Evolutionary conservation across 2,888 invertebrate genomes (phyloP), one percentile per base, ranked within the genome.

Genomic region (Orchesellides sinensis): DNA sequence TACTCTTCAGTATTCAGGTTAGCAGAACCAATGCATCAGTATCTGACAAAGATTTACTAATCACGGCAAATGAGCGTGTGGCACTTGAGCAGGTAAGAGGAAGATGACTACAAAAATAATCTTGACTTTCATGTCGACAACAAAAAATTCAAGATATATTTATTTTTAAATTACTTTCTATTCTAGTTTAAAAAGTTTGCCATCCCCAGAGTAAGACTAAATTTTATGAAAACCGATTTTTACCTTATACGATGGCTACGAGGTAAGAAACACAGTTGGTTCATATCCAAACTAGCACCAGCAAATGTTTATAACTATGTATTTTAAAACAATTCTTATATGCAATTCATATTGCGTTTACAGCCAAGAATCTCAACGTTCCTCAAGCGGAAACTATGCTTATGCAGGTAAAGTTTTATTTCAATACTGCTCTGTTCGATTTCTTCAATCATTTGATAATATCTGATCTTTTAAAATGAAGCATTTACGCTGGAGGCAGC

Each of bases 221-320:
- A 79, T 21, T 79, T 56, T 29, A 70, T 72, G 72, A 70, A 79
- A 27, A 70, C 70, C 8, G 56, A 70, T n/a, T 79, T 79, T 10
- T 79, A 72, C 21, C 47, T 79, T 10, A 54, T 79, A 21, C 35
- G 79, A 29, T 79, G 79, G 79, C 70, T 78, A 14, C 61, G 78
- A 2, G 68, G 77, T 77, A 56, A 66, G 54, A 49, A 40, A 25
- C 40, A 21, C 14, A 5, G 49, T n/a, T n/a, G n/a, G n/a, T n/a
- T n/a, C n/a, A n/a, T n/a, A n/a, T n/a, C n/a, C n/a, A n/a, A n/a
- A n/a, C n/a, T n/a, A n/a, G n/a, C n/a, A n/a, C n/a, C n/a, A n/a
- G n/a, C n/a, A n/a, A n/a, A n/a, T n/a, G n/a, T n/a, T n/a, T n/a
- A n/a, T n/a, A n/a, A n/a, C n/a, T n/a, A n/a, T n/a, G n/a, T n/a